Evolutionary conservation across 1,140 invertebrate genomes (phyloP).

Genomic region (Dolichoris vasculosae): DNA sequence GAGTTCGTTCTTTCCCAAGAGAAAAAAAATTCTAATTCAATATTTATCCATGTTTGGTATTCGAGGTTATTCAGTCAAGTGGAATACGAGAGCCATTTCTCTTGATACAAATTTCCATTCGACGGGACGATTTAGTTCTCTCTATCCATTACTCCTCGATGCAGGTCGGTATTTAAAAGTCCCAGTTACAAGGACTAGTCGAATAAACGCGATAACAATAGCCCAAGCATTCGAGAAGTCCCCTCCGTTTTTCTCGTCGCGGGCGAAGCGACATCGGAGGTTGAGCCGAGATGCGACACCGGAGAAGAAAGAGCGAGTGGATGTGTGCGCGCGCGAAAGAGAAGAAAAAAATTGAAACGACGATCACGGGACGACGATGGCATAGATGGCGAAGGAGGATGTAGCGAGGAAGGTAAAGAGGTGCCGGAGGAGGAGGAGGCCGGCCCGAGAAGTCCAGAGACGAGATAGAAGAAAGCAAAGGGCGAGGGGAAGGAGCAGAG

Average conservation of each 20-base stretch:
- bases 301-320: slow-evolving; percentile 11
- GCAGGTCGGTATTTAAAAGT: neutral
- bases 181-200: neutral
- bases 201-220: slow-evolving; percentile 29
- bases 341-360: slow-evolving; percentile 13
- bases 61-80: neutral
- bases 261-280: slow-evolving; percentile 12
- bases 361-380: neutral
- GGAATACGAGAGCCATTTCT: neutral
- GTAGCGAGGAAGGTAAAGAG: neutral
- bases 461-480: neutral
- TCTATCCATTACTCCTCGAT: no score
- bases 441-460: slow-evolving; percentile 45
- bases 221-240: slow-evolving; percentile 15
- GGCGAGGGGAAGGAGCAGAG: neutral
- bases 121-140: neutral
- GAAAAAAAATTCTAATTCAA: neutral
- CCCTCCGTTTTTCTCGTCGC: neutral
- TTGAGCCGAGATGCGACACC: slow-evolving; percentile 29
- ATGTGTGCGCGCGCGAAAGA: neutral
- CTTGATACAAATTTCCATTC: neutral
- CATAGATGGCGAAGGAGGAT: neutral
- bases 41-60: neutral
- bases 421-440: slow-evolving; percentile 45
- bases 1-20: neutral